Evolutionary conservation across 2,113 vertebrate genomes (phyloP), one percentile per base, ranked within the genome.

Genomic region (Mystacornis crossleyi): DNA sequence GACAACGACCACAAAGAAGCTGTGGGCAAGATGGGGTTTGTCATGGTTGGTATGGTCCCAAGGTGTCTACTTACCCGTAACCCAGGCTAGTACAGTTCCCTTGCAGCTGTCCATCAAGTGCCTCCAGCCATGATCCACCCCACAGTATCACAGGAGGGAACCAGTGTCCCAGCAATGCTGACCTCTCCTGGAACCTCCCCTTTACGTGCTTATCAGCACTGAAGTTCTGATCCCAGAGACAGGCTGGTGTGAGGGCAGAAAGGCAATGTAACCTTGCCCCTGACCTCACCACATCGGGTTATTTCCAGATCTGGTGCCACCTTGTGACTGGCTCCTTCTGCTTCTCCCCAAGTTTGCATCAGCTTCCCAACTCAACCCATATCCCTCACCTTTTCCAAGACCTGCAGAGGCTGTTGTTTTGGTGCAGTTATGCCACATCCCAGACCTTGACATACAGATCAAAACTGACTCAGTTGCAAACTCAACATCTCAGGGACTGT

Each of bases 1-100:
- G 99, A 99, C 98, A 99, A 99, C 3, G 99, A 99, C 92, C 99
- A 99, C 96, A 99, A 99, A 90, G 99, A 99, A 92, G 99, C 99
- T 2, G 99, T 99, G 91, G 99, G 99, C 60, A 99, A 99, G 98
- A 99, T 99, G 99, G 99, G 99, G 34, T 99, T 99, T 36, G 99
- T 99, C 18, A 99, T 99, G 99, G 99, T 99, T 90, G 80, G 98
- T 97, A 89, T 72, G 78, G 15, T 82, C 79, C 81, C 81, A 47
- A 6, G 48, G 40, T 47, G 51, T 57, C 75, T 94, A 1, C n/a
- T 84, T 91, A 70, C 14, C 74, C 28, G 1, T 95, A 89, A 89
- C 55, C 50, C 53, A 83, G 64, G 48, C 85, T 40, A 69, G 90
- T 45, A 48, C 40, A 31, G 9, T 96, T 97, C 45, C 64, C 23